Base-by-base conservation (phyloP, 2,888 invertebrate species). In the Allolobophora icterica region DNA sequence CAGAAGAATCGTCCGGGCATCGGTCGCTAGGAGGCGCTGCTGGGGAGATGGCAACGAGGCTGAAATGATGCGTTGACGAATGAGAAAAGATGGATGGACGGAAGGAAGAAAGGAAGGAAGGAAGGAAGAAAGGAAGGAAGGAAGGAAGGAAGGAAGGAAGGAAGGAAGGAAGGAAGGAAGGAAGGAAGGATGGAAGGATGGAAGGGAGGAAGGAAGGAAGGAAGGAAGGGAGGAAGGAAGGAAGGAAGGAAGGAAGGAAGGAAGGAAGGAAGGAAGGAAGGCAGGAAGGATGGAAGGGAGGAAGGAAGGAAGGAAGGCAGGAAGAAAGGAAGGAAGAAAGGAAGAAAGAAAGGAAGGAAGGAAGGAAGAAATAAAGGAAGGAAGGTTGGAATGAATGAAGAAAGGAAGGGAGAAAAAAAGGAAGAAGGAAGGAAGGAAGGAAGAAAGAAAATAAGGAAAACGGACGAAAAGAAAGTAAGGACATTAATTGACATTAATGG, bases 31-130 rank as follows among this genome's bases (percentile, higher is more conserved):
- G 34, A 15, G 33, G 87, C 33, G 84, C 1, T 35, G 87, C 35
- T 38, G 19, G 87, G 87, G 87, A 87, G 35, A 87, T 15, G 87
- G 87, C 34, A 35, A 35, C 35, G 87, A 87, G 87, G 87, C 87
- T 87, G 87, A 87, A 87, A 1, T 38, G 87, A 87, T 87, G 34
- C 35, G 87, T 21, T 87, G 87, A 87, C 87, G 87, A 38, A 87
- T 87, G 87, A 35, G 87, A 34, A 34, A 34, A 33, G 34, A 34
- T 21, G 87, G 87, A 87, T n/a, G 84, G 17, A 30, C 2, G 30
- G 21, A 35, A 34, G 17, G 34, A 21, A 34, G 30, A 13, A 33
- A 17, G 34, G 6, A 84, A 11, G 84, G 34, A 84, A 30, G 84
- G 34, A 84, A 30, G 84, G 17, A n/a, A 1, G 34, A 33, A 84